Base-by-base conservation (phyloP, 1,140 invertebrate genomes). In the Lepeophtheirus salmonis region DNA sequence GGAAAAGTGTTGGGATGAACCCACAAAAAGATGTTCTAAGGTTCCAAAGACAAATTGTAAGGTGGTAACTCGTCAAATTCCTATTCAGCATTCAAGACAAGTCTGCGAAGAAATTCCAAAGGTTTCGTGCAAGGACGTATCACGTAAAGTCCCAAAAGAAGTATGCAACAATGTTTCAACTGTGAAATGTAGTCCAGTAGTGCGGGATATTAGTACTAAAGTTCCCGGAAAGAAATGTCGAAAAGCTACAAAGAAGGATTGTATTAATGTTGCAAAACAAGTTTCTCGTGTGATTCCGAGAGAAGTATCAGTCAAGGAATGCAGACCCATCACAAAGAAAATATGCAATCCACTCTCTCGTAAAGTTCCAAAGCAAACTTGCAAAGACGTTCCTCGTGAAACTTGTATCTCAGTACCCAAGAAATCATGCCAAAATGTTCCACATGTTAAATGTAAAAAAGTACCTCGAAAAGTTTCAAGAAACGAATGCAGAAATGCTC, bases 291-390 rank as follows among this genome's bases (percentile, higher is more conserved):
- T 41, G 30, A 41, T 41, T 18, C 21, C 48, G 3, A 56, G 49
- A 60, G 14, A 24, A 25, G 51, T 61, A 6, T 48, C 50, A 10
- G 13, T 10, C 2, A 16, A 53, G 50, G 21, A 56, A 18, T 61
- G 59, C 49, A 14, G 26, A 16, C 16, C 21, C 50, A 50, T 53
- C 13, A 4, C 50, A 22, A 56, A 50, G 14, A 50, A 61, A 21
- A 20, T 54, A 14, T 61, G 59, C 59, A 17, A 61, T 13, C 55
- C 55, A 1, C 20, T 57, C 55, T 24, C 23, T 17, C 49, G 50
- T n/a, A 52, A 61, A 26, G 59, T 61, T 12, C 59, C 59, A n/a
- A 23, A 25, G 23, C n/a, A 61, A 24, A 16, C 48, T 22, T 61
- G 59, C 21, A 16, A 18, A n/a, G 50, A 61, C 25, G 59, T 61